These are phyloP conservation scores for Bettongia penicillata DNA, from an alignment of 2,113 vertebrate genomes.

Conservation along the genomic window DNA sequence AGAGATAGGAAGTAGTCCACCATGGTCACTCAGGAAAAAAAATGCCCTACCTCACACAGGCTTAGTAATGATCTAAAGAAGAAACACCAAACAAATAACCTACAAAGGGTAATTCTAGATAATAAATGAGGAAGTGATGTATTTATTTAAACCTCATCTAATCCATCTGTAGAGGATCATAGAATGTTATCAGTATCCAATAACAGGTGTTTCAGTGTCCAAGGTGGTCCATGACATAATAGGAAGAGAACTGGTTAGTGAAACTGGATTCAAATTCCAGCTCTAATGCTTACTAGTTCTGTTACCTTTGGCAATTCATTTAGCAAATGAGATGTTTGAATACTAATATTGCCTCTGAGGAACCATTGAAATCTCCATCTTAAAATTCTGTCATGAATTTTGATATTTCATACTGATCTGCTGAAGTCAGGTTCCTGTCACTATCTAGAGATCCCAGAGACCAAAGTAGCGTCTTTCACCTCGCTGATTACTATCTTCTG, in stretches of 20 bases:
- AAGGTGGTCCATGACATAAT: not conserved
- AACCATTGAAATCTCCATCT: not conserved
- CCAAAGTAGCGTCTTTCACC: too few species aligned
- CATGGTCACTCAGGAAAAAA: not conserved
- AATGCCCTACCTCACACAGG: not conserved
- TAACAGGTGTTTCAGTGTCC: too few species aligned
- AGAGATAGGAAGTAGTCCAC: not conserved
- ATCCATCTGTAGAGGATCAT: not conserved
- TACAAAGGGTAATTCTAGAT: not conserved
- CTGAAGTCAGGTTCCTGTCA: not conserved
- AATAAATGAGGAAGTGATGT: not conserved
- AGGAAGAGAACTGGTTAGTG: not conserved
- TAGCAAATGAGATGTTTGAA: not conserved
- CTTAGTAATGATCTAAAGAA: not conserved
- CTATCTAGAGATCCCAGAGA: not conserved
- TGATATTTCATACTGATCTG: too few species aligned
- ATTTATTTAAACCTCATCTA: not conserved
- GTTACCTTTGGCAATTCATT: not conserved
- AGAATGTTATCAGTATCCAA: not conserved
- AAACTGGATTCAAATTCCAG: not conserved
- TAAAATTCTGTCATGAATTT: not conserved
- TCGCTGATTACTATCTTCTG: not conserved
- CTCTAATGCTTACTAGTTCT: not conserved
- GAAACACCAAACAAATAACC: not conserved
- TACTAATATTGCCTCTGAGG: not conserved